phyloP scores from a whole-genome alignment of 2,797 vertebrate species.

The Halcyon chelicuti region DNA sequence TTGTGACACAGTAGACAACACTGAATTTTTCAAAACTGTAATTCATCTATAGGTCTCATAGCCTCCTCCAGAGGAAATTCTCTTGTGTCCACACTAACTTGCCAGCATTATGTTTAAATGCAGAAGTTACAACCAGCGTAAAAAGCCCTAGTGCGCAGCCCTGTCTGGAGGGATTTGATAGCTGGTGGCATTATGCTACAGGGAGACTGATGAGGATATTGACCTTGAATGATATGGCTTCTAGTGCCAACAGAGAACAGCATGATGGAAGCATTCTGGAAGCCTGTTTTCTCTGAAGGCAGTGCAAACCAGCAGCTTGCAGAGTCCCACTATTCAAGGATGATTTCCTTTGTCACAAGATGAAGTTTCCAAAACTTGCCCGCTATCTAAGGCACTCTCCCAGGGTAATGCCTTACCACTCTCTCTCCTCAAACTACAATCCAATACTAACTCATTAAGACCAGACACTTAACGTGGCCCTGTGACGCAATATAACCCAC shows the following conservation, averaged over 20 bases:
- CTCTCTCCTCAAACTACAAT: neutral
- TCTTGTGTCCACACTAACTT: neutral
- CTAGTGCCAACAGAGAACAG: fast-evolving
- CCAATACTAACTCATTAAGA: neutral
- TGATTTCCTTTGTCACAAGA: neutral
- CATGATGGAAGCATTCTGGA: neutral
- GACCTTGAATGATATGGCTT: neutral
- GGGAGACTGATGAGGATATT: too few relatives aligned
- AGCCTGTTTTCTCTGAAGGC: neutral
- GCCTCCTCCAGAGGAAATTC: neutral
- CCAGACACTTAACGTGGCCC: neutral
- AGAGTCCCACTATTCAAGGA: neutral
- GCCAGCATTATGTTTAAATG: neutral
- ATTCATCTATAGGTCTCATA: neutral
- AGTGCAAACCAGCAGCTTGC: neutral
- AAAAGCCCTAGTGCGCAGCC: neutral
- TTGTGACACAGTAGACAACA: neutral
- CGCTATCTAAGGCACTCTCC: neutral
- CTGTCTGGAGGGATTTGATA: neutral
- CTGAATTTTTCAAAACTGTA: neutral
- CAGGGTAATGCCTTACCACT: fast-evolving
- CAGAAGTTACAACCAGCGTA: neutral
- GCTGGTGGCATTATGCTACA: neutral
- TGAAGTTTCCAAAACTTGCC: neutral
- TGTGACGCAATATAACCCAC: neutral